phyloP scores from a whole-genome alignment of 2,888 invertebrate species.

The Monochamus alternatus region DNA sequence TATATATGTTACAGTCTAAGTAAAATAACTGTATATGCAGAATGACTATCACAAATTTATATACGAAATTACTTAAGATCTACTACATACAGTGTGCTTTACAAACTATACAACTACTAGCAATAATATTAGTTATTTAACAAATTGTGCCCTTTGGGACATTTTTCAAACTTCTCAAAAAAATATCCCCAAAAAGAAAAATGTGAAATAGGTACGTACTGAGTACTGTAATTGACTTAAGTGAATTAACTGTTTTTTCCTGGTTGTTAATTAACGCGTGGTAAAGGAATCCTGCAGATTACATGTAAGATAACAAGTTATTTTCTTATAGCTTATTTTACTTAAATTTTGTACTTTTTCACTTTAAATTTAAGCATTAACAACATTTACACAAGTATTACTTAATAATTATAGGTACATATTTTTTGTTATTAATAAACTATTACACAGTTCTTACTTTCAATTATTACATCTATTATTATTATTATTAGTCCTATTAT shows the following conservation, averaged over 20 bases:
- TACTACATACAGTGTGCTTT: conserved; percentile 14
- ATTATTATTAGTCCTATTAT: background rate
- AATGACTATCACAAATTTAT: conserved; percentile 28
- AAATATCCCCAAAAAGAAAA: background rate
- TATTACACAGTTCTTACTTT: background rate
- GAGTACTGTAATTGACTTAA: conserved; percentile 6
- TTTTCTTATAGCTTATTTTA: background rate
- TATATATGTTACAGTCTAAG: conserved; percentile 18
- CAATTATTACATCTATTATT: background rate
- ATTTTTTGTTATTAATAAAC: background rate
- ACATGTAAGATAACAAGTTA: conserved; percentile 10
- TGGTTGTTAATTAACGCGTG: background rate
- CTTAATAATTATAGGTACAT: background rate
- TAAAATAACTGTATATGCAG: conserved; percentile 15
- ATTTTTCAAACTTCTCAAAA: background rate
- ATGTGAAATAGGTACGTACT: background rate
- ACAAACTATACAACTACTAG: conserved; percentile 11
- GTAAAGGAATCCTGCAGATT: conserved; percentile 17
- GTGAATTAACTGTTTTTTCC: background rate
- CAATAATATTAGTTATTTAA: background rate
- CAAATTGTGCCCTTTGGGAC: conserved; percentile 14
- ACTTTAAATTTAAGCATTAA: background rate
- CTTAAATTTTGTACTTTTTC: background rate
- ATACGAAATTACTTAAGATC: conserved; percentile 9
- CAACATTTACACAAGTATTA: background rate